phyloP scores from a whole-genome alignment of 2,797 vertebrate species.

The Macroramphosus scolopax region DNA sequence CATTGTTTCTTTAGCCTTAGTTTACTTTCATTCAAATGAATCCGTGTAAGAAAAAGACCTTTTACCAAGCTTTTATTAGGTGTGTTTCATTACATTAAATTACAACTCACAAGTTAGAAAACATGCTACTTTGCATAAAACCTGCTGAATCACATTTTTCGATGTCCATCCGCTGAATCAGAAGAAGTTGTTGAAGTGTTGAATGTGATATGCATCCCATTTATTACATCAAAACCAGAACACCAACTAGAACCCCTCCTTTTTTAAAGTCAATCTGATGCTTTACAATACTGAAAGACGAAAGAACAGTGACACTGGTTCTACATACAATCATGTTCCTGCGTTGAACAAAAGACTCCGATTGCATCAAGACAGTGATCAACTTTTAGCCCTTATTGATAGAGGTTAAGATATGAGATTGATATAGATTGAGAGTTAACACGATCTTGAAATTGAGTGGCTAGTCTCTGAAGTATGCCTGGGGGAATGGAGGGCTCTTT shows the following conservation, averaged over 20 bases:
- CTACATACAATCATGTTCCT: too few relatives aligned
- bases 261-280: too few relatives aligned
- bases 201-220: too few relatives aligned
- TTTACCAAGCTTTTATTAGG: slow-evolving; percentile 42
- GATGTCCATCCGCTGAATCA: too few relatives aligned
- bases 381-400: background rate
- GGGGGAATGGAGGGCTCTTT: slow-evolving; percentile 25
- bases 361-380: slow-evolving; percentile 6
- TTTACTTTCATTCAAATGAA: slow-evolving; percentile 6
- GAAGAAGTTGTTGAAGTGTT: too few relatives aligned
- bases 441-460: slow-evolving; percentile 6
- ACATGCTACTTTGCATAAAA: too few relatives aligned
- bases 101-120: slow-evolving; percentile 10
- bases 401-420: background rate
- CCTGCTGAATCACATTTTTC: too few relatives aligned
- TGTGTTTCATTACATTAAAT: slow-evolving; percentile 12
- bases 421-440: background rate
- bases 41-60: background rate
- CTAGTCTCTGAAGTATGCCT: slow-evolving; percentile 30
- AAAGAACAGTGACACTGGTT: too few relatives aligned
- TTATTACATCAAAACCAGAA: too few relatives aligned
- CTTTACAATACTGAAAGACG: too few relatives aligned
- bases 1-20: background rate
- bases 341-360: too few relatives aligned
- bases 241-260: too few relatives aligned